Conservation (phyloP, 2,888 invertebrate genomes). For the Brenthis hecate region DNA sequence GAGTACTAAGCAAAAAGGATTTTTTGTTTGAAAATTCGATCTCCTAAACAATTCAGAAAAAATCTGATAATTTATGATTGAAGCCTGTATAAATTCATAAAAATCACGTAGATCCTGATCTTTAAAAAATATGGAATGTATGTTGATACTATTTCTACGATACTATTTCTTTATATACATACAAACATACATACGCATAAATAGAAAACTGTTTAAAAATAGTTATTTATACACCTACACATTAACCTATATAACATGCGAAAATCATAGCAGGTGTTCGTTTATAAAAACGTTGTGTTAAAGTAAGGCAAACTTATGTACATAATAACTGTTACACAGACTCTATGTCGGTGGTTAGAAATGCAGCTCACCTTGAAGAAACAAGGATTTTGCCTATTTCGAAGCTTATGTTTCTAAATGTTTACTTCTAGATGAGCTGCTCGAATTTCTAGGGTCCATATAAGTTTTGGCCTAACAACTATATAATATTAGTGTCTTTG, state of each 20-base stretch:
- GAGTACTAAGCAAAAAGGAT: too few relatives aligned
- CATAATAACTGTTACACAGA: slow-evolving; percentile 46
- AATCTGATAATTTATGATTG: too few relatives aligned
- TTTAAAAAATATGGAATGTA: too few relatives aligned
- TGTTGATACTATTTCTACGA: too few relatives aligned
- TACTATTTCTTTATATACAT: too few relatives aligned
- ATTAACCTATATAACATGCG: slow-evolving; percentile 1
- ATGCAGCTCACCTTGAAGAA: slow-evolving; percentile 55
- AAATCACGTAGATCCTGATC: too few relatives aligned
- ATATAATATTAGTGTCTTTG: background rate
- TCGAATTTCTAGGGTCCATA: slow-evolving; percentile 1
- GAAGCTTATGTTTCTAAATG: slow-evolving; percentile 60
- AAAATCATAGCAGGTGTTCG: slow-evolving; percentile 25
- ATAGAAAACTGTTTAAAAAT: too few relatives aligned
- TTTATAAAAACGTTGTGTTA: slow-evolving; percentile 32
- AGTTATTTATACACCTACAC: background rate
- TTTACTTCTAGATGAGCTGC: slow-evolving; percentile 44
- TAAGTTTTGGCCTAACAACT: background rate
- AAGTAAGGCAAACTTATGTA: slow-evolving; percentile 33
- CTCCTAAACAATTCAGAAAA: too few relatives aligned
- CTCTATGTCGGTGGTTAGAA: slow-evolving; percentile 52
- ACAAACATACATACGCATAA: too few relatives aligned
- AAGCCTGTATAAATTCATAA: too few relatives aligned
- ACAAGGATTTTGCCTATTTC: slow-evolving; percentile 69
- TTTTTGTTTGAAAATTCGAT: too few relatives aligned